Base-by-base conservation (phyloP, 2,888 invertebrate genomes). In the Tenthredo scrophulariae region DNA sequence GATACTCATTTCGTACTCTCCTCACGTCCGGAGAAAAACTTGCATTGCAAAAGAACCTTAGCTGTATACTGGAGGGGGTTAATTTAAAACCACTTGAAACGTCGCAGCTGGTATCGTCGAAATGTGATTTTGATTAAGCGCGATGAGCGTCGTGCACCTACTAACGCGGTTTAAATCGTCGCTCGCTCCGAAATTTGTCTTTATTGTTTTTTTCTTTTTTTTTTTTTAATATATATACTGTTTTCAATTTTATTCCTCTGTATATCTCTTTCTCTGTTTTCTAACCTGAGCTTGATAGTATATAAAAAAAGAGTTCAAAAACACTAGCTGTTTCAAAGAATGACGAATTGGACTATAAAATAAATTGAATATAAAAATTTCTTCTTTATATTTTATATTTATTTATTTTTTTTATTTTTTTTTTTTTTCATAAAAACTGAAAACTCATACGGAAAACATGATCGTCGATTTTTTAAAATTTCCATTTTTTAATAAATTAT, bases 191-290 rank as follows among this genome's bases (percentile, higher is more conserved):
- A 77, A 79, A 79, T 67, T 80, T 82, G 72, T 80, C 85, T 82
- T 85, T 86, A n/a, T n/a, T n/a, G n/a, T 84, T 83, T 87, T 86
- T 85, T 86, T 86, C 4, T 50, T 50, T 6, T 18, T 50, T 50
- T n/a, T 46, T 46, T 46, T 43, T 43, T 43, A 33, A 33, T 7
- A 33, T 33, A 33, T 33, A 43, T 13, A 43, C 85, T 70, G 85
- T 67, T 85, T 84, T n/a, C 54, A 82, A 46, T 29, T 85, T 80
- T 75, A 62, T 84, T 65, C 13, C 33, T 40, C 70, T 77, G n/a
- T 46, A 54, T 84, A n/a, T 46, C 80, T 62, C 74, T 67, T 40
- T 70, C 40, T 70, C 33, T 58, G 15, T 13, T 70, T 15, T 70
- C 33, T 7, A 7, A 50, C 50, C 18, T 50, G n/a, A 5, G 18